A percentile compares a stretch with the other conserved stretches of the same genome.
phyloP scores from a whole-genome alignment of 1,140 invertebrate species.

The Drosophila rhopaloa region DNA sequence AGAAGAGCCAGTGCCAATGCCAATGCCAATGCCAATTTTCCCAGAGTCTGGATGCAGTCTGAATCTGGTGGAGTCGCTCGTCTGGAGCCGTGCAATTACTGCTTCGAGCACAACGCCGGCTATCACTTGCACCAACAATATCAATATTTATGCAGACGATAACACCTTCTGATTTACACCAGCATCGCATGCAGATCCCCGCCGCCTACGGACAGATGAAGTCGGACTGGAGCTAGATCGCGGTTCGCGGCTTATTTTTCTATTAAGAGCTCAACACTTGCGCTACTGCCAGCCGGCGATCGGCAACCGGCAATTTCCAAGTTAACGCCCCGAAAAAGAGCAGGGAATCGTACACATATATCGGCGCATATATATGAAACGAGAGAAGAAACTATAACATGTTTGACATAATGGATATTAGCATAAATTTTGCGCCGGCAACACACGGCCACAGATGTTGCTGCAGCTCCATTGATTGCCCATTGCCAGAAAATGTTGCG shows the following conservation, averaged over 20 bases:
- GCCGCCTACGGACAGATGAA: constrained; percentile 44
- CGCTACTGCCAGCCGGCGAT: constrained; percentile 70
- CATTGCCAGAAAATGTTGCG: constrained; percentile 69
- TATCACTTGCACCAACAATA: constrained; percentile 81
- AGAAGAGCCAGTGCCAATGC: constrained; percentile 11
- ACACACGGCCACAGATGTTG: constrained; percentile 67
- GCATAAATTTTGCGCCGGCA: constrained; percentile 73
- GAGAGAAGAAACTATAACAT: constrained; percentile 75
- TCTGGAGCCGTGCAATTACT: constrained; percentile 69
- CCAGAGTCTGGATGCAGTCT: constrained; percentile 42
- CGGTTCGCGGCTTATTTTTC: constrained; percentile 59
- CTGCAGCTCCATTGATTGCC: constrained; percentile 65
- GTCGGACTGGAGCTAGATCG: constrained; percentile 16
- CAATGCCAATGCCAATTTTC: constrained; percentile 72
- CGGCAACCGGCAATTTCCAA: constrained; percentile 73
- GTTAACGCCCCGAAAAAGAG: constrained; percentile 67
- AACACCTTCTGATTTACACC: constrained; percentile 82
- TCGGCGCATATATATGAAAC: constrained; percentile 33
- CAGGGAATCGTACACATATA: constrained; percentile 2
- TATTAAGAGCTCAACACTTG: constrained; percentile 83
- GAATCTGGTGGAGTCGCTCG: constrained; percentile 22
- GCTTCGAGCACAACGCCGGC: constrained; percentile 79
- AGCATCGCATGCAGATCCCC: constrained; percentile 75
- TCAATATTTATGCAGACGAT: constrained; percentile 83
- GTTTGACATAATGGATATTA: constrained; percentile 83